Evolutionary conservation across 1,140 invertebrate genomes (phyloP), one percentile per base, ranked within the genome.

Genomic region (Cepaea nemoralis): DNA sequence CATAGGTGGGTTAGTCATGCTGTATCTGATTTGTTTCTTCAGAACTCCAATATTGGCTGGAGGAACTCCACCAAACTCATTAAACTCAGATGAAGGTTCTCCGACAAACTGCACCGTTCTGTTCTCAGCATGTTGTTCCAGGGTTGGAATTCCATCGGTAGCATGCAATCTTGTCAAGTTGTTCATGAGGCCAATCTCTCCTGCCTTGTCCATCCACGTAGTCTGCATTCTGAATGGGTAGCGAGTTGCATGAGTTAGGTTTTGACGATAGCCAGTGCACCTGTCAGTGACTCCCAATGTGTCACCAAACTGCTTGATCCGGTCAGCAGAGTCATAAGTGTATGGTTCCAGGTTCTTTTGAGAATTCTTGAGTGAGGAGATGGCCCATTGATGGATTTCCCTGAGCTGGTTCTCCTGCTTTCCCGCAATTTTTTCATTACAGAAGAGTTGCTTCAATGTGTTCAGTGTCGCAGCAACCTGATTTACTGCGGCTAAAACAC

Each of bases 221-320:
- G 86, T 87, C 14, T 85, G 82, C 77, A 89, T 84, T 71, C 79
- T 81, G 69, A 87, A 84, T 27, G 89, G 88, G 35, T 90, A 87
- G 48, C 89, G 69, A 0, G 84, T 85, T 2, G 88, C 88, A 27
- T 88, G 82, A 24, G 86, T 88, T 66, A 87, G 75, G 69, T 90
- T 91, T 78, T 91, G 78, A 70, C 90, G 82, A 83, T 90, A 91
- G 24, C 89, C 89, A 48, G 88, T 89, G 82, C 86, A 91, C 39
- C 89, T 78, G 73, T 91, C 90, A 22, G 90, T 91, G 22, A 91
- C 90, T 33, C 89, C 89, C n/a, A 90, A 85, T 66, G 87, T 82
- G 76, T 90, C 89, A 75, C 87, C 88, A 85, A 90, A 90, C 67
- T 88, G 86, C 24, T 86, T 80, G 27, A 91, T 87, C 33, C 89